Conservation (phyloP, 37 sponge, comb jelly and placozoan species). For the Bolinopsis microptera region DNA sequence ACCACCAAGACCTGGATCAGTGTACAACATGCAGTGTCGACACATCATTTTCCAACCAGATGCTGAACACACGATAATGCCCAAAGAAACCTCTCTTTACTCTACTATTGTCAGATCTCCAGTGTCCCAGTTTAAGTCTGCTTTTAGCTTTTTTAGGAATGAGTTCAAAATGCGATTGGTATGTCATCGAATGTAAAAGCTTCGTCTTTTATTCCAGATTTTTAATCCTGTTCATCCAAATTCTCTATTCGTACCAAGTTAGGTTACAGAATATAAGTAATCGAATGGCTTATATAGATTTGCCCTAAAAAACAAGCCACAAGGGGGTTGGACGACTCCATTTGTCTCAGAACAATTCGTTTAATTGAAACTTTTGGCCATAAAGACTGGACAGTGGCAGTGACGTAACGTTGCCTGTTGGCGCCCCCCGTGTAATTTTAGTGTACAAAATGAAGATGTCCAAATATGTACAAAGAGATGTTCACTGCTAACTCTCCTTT, state of each 20-base stretch:
- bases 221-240: not conserved
- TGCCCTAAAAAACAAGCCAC: too few relatives aligned
- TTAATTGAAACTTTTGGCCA: too few relatives aligned
- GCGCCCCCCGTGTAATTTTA: too few relatives aligned
- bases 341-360: too few relatives aligned
- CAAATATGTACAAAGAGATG: too few relatives aligned
- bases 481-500: too few relatives aligned
- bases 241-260: not conserved
- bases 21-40: conserved; percentile 28
- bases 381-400: too few relatives aligned
- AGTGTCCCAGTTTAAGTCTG: conserved; percentile 2
- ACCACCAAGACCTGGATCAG: not conserved
- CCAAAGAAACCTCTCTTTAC: not conserved
- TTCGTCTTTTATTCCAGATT: not conserved
- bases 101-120: conserved; percentile 15
- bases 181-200: not conserved
- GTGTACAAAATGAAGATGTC: too few relatives aligned
- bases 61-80: not conserved
- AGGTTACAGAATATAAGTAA: too few relatives aligned
- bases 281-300: too few relatives aligned
- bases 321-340: too few relatives aligned
- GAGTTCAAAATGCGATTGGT: not conserved
- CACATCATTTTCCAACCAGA: not conserved
- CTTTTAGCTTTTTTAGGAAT: not conserved
- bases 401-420: too few relatives aligned